Evolutionary conservation across 2,113 vertebrate species (phyloP), one percentile per base, ranked within the genome.

Genomic region (Siniperca chuatsi): DNA sequence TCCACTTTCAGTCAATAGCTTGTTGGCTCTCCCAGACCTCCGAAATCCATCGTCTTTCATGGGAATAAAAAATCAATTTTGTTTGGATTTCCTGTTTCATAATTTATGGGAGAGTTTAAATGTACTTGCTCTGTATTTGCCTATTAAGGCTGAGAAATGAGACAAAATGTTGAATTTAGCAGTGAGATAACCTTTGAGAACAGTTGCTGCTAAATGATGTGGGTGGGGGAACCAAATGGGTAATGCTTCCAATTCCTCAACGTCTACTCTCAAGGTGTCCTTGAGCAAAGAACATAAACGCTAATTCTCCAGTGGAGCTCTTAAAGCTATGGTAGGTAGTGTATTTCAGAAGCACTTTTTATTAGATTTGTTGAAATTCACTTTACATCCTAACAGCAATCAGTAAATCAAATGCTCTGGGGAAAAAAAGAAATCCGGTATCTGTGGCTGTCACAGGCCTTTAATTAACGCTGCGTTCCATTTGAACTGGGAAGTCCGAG

Each of bases 181-280:
- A 52, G 54, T 16, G 50, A 69, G 86, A 87, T 78, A 84, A 90
- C 90, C 85, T 88, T 78, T 83, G 81, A 88, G 76, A 88, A 79
- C 83, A 84, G 66, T 90, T 83, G 74, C 35, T 37, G 79, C 74
- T 86, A 79, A 88, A 87, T 83, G 81, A 87, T 77, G 78, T 73
- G 80, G 52, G 85, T 55, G 78, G 79, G 74, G 76, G 60, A 78
- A 78, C 71, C 78, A 54, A 87, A 84, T 70, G 13, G 62, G 48
- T 40, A 75, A 85, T 6, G 71, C 52, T 42, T 80, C 37, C 68
- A 82, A 81, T 88, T 78, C 72, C 44, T 89, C 84, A 82, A 48
- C 7, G 66, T 82, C 82, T 50, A 0, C 60, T 58, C 55, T 82
- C 25, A 68, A 80, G 68, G 69, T 90, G 66, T 69, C 73, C 70